Percentiles rank a stretch among this genome's conserved stretches.
phyloP scores from a whole-genome alignment of 2,113 vertebrate genomes.

The Myotis brandtii region DNA sequence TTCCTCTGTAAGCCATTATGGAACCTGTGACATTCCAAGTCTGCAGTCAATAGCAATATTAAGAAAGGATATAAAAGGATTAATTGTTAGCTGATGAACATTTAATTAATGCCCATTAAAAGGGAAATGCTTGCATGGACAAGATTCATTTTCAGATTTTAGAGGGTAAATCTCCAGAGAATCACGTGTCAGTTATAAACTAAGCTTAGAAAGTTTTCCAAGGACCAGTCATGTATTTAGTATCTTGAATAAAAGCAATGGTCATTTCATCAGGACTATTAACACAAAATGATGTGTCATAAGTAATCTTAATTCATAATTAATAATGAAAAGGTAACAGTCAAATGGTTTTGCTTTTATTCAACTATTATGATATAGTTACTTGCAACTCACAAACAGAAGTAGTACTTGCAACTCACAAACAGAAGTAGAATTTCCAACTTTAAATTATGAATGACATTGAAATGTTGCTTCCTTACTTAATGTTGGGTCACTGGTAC shows the following conservation, averaged over 20 bases:
- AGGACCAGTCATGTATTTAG: slow-evolving; percentile 37
- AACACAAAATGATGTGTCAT: slow-evolving; percentile 28
- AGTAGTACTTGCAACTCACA: slow-evolving; percentile 45
- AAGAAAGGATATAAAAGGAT: slow-evolving; percentile 41
- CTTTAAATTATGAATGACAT: slow-evolving; percentile 52
- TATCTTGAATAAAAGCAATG: slow-evolving; percentile 32
- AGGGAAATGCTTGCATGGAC: slow-evolving; percentile 49
- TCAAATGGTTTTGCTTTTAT: slow-evolving; percentile 45
- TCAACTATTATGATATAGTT: slow-evolving; percentile 35
- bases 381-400: too few species aligned
- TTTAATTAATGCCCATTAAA: slow-evolving; percentile 67
- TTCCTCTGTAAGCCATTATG: slow-evolving; percentile 48
- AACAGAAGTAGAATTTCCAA: slow-evolving; percentile 62
- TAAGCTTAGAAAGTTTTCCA: slow-evolving; percentile 66
- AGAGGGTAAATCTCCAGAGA: slow-evolving; percentile 65
- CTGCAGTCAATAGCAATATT: slow-evolving; percentile 49
- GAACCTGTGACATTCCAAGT: not conserved
- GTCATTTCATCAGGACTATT: slow-evolving; percentile 55
- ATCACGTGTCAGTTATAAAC: slow-evolving; percentile 55
- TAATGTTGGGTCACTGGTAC: slow-evolving; percentile 6
- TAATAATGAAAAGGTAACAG: slow-evolving; percentile 63
- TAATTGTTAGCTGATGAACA: slow-evolving; percentile 58
- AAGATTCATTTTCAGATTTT: slow-evolving; percentile 41
- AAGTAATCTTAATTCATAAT: slow-evolving; percentile 57
- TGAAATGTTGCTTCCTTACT: slow-evolving; percentile 51